A percentile compares a stretch with the other conserved stretches of the same genome.
phyloP scores from a whole-genome alignment of 2,888 invertebrate genomes.

The Diloba caeruleocephala region DNA sequence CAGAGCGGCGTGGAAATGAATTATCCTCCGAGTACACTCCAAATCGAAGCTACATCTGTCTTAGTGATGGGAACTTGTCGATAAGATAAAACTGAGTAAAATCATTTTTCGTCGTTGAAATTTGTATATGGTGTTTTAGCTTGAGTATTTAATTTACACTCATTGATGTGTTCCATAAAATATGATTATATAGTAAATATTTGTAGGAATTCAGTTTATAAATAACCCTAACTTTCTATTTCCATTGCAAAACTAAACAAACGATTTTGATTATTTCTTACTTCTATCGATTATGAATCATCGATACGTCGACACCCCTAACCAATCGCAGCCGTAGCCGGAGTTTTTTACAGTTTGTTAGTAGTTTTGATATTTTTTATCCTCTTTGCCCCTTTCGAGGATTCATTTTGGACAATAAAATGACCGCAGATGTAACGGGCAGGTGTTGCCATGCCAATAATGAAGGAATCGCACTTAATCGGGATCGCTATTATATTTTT shows the following conservation, averaged over 20 bases:
- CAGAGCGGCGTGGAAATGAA: constrained; percentile 56
- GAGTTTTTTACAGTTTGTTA: constrained; percentile 55
- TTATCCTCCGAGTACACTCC: constrained; percentile 52
- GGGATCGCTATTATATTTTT: constrained; percentile 51
- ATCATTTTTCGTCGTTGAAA: too few species aligned
- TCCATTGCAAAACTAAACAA: not conserved
- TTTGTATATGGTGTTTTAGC: too few species aligned
- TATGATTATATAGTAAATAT: too few species aligned
- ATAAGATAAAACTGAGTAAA: constrained; percentile 18
- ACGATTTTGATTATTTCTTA: not conserved
- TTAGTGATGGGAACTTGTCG: constrained; percentile 48
- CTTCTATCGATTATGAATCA: constrained; percentile 17
- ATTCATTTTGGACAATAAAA: constrained; percentile 75
- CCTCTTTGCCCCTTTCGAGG: constrained; percentile 63
- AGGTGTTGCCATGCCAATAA: constrained; percentile 69
- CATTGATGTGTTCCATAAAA: too few species aligned
- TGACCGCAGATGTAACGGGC: constrained; percentile 80
- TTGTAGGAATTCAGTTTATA: too few species aligned
- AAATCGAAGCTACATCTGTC: constrained; percentile 51
- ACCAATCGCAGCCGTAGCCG: constrained; percentile 32
- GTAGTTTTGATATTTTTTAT: constrained; percentile 60
- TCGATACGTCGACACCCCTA: constrained; percentile 34
- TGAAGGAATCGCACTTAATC: constrained; percentile 43
- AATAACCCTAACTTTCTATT: too few species aligned
- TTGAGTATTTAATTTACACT: too few species aligned